Evolutionary conservation across 2,888 invertebrate genomes (phyloP), one percentile per base, ranked within the genome.

Genomic region (Odontomyia ornata): DNA sequence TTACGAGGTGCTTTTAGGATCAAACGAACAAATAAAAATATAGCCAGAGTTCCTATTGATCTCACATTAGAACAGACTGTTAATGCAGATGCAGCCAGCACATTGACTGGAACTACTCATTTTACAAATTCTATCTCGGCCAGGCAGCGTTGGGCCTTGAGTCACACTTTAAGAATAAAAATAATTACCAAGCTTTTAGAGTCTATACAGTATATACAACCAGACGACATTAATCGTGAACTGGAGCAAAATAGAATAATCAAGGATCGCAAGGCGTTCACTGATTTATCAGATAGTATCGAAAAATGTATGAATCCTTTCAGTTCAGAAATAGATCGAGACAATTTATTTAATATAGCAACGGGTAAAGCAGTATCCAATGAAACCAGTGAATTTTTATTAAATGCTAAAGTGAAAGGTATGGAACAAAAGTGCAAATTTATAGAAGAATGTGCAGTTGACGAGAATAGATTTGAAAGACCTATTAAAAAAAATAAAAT

Each of bases 1-100:
- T 60, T 21, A 21, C 11, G 23, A 60, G 60, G 27, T 15, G 13
- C 21, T 60, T 25, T 60, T 60, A 23, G 7, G 15, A 60, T 60
- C 4, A 60, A 60, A 60, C 13, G 57, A 18, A 73, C 60, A 9
- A 27, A 57, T 27, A 73, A 73, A 18, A n/a, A 11, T 57, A 56
- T 73, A 9, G 25, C 60, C 7, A 73, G 79, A 72, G 36, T 25
- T 43, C 79, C 81, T 21, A 60, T 80, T 27, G 82, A 81, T 65
- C 72, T 81, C 23, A 79, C 79, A 30, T 71, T 83, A 13, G 84
- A 84, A 72, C 83, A 84, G 77, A 84, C 84, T 1, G 82, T 84
- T 3, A 85, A 84, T 78, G 83, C 83, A 60, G 83, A 85, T 78
- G 83, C 84, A 72, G 83, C 80, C 9, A 80, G 79, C 47, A 81